Conservation (phyloP, 2,113 vertebrate species). For the Eurystomus gularis region DNA sequence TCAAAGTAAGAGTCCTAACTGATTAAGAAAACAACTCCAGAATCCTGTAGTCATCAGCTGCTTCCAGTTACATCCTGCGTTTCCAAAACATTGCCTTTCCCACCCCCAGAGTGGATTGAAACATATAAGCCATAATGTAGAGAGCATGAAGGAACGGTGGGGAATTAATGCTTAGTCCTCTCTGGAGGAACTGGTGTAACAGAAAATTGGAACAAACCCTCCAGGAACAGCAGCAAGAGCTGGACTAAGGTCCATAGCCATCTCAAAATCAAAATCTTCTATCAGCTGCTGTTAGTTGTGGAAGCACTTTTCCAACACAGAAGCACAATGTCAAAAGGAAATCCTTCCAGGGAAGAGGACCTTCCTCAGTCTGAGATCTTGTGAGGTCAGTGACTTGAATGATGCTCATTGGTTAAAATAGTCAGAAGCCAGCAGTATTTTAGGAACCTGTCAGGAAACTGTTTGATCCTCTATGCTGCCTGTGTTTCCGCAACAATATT, state of each 20-base stretch:
- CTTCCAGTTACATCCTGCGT: neutral
- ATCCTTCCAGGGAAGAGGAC: neutral
- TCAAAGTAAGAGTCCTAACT: neutral
- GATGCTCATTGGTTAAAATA: neutral
- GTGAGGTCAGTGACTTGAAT: neutral
- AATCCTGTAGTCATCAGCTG: neutral
- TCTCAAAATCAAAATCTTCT: neutral
- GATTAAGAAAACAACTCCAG: neutral
- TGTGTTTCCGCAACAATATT: neutral
- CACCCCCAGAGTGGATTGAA: neutral
- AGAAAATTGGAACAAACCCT: neutral
- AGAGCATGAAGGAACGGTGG: neutral
- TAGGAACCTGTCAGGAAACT: neutral
- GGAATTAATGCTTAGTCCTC: neutral
- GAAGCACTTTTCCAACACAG: neutral
- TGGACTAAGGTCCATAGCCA: neutral
- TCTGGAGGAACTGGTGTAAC: neutral
- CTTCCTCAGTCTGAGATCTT: constrained; percentile 23
- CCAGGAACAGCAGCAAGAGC: neutral
- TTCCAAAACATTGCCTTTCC: constrained; percentile 4
- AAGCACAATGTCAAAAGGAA: constrained; percentile 40
- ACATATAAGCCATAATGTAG: neutral
- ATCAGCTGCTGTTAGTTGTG: neutral
- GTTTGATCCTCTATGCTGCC: neutral
- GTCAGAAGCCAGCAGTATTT: neutral